Base-by-base conservation (phyloP, 1,140 invertebrate genomes). In the Caenorhabditis brenneri region DNA sequence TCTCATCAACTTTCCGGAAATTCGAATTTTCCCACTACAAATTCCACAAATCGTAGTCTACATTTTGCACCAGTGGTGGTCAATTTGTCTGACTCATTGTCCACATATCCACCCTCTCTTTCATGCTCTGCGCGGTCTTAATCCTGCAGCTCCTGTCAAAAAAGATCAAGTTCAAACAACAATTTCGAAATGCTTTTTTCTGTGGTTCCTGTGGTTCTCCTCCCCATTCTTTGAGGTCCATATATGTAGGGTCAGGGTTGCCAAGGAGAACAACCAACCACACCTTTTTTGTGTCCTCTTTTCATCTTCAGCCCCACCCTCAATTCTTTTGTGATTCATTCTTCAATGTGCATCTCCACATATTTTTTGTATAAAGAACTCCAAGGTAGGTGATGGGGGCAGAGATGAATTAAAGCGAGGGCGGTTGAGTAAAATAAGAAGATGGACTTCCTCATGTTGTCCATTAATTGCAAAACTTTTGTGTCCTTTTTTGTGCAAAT, bases 161-260 rank as follows among this genome's bases (percentile, higher is more conserved):
- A 74, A 74, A 65, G 65, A 74, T 74, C 65, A 74, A 74, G 65
- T 42, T 74, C 65, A 74, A 74, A 74, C 65, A 74, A 12, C 65
- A 74, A 74, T 74, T 74, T 74, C 65, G 65, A 74, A 74, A 74
- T 74, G 27, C 42, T n/a, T n/a, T n/a, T n/a, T n/a, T n/a, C n/a
- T n/a, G n/a, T 27, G n/a, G 49, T n/a, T n/a, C n/a, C n/a, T n/a
- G n/a, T 31, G 24, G 53, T 42, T 42, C 39, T 42, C 39, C 24
- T 31, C 15, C 24, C 65, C 65, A 5, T 36, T 29, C 12, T 12
- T 22, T 12, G 15, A 33, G 58, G 15, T 9, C 65, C 65, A 2
- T 31, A 42, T 55, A 24, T 74, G 65, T 74, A 74, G 65, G 36
- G 65, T 74, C n/a, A 74, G 4, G 42, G 65, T 74, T 74, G 65